Base-by-base conservation (phyloP, 2,113 vertebrate genomes). In the Eupsittula cactorum region DNA sequence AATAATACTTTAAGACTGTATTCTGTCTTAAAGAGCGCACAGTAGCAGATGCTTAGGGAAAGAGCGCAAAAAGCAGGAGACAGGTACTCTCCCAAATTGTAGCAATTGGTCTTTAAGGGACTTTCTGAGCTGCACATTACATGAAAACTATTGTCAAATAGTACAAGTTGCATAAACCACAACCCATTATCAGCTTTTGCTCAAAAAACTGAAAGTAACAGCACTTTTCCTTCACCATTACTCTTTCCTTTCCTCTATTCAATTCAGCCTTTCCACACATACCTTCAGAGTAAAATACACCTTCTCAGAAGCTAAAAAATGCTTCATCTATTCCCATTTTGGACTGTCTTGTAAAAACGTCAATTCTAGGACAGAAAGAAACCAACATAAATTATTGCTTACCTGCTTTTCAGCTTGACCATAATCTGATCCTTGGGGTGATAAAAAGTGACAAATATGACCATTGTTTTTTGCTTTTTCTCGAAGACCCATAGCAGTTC, bases 391-490 rank as follows among this genome's bases (percentile, higher is more conserved):
- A 81, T 82, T 33, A 86, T 42, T 35, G 62, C 91, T 42, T 95
- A 99, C 99, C 98, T 99, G 99, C 96, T 99, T 99, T 94, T 99
- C 99, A 98, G 98, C 99, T 77, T 99, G 99, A 52, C 99, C 99
- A n/a, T 99, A 99, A 89, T 99, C 99, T 2, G 99, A 73, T 37
- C 99, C 98, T 92, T 99, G 99, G 19, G 98, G 97, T 41, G 99
- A 97, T 42, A 98, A 98, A 95, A 99, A 99, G 97, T 98, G 98
- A 60, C 95, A 98, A 29, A 97, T 98, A 44, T 99, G 99, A 42
- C 99, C 99, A 42, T 83, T 98, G 93, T 99, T 99, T 97, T 99
- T 99, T 7, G 99, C 99, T 98, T 98, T 99, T 97, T 99, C 99
- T 73, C 99, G 99, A 87, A 99, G 98, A 91, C 97, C 98, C 99